These are phyloP conservation scores for Cerceris rybyensis DNA, from an alignment of 2,888 invertebrate genomes.

Conservation along the genomic window DNA sequence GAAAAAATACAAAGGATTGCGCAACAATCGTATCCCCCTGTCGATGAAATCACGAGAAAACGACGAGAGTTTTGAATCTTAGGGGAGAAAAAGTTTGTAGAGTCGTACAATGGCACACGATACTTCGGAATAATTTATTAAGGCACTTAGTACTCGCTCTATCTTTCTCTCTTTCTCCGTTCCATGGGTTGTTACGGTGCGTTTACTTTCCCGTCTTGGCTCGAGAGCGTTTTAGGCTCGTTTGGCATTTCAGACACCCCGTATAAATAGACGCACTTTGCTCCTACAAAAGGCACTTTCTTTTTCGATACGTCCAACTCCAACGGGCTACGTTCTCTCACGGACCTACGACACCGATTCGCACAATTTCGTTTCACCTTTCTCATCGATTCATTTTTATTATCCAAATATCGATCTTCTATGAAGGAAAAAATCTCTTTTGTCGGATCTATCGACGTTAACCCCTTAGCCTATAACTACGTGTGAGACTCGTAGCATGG, in stretches of 20 bases:
- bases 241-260: slow-evolving; percentile 79
- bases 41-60: neutral
- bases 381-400: slow-evolving; percentile 8
- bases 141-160: slow-evolving; percentile 76
- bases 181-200: slow-evolving; percentile 76
- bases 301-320: slow-evolving; percentile 41
- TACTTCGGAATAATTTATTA: slow-evolving; percentile 77
- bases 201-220: slow-evolving; percentile 76
- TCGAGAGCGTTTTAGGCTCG: slow-evolving; percentile 75
- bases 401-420: neutral
- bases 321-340: slow-evolving; percentile 6
- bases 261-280: slow-evolving; percentile 80
- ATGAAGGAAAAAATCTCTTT: neutral
- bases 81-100: slow-evolving; percentile 13
- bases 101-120: slow-evolving; percentile 36
- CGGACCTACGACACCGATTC: slow-evolving; percentile 52
- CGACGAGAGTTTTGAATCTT: slow-evolving; percentile 1
- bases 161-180: slow-evolving; percentile 37
- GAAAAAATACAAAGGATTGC: neutral
- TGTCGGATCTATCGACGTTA: no score
- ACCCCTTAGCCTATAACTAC: no score
- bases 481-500: no score
- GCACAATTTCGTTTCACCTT: slow-evolving; percentile 38
- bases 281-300: slow-evolving; percentile 79
- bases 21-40: no score